Percentiles rank a stretch among this genome's conserved stretches.
phyloP scores from a whole-genome alignment of 2,888 invertebrate species.

The Chrysotoxum bicinctum region DNA sequence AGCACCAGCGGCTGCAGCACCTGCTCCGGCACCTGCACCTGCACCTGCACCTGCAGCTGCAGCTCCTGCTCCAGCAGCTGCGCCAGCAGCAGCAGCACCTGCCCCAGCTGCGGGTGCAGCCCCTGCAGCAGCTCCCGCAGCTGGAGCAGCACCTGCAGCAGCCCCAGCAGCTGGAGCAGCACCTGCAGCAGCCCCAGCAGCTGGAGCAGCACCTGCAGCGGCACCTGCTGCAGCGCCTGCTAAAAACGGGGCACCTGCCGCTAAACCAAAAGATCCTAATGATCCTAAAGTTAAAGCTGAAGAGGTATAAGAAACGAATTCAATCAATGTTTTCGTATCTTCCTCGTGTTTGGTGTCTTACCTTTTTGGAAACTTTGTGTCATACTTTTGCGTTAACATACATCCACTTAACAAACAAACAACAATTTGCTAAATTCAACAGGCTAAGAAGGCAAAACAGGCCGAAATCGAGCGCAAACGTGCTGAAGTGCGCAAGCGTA shows the following conservation, averaged over 20 bases:
- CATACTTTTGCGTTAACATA: background rate
- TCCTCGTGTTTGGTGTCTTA: slow-evolving; percentile 57
- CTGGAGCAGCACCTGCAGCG: too few relatives aligned
- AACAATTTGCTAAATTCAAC: slow-evolving; percentile 68
- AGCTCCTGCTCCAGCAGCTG: slow-evolving; percentile 66
- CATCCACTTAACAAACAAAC: background rate
- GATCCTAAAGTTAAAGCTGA: slow-evolving; percentile 79
- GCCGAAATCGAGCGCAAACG: slow-evolving; percentile 99
- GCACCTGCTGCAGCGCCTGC: slow-evolving; percentile 73
- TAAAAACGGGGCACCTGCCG: slow-evolving; percentile 74
- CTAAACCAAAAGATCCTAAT: slow-evolving; percentile 79
- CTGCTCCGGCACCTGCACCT: slow-evolving; percentile 69
- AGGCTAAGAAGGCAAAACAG: slow-evolving; percentile 99
- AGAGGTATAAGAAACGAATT: slow-evolving; percentile 76
- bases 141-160: slow-evolving; percentile 62
- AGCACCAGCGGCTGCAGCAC: slow-evolving; percentile 73
- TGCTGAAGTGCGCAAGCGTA: slow-evolving; percentile 98
- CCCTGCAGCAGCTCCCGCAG: slow-evolving; percentile 61
- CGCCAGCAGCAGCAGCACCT: slow-evolving; percentile 51
- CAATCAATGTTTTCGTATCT: slow-evolving; percentile 45
- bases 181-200: slow-evolving; percentile 54
- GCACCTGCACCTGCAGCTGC: slow-evolving; percentile 68
- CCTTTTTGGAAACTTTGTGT: slow-evolving; percentile 29
- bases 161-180: slow-evolving; percentile 57
- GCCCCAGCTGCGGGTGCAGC: slow-evolving; percentile 42